Base-by-base conservation (phyloP, 2,797 vertebrate genomes). In the Sebastiscus albofasciatus region DNA sequence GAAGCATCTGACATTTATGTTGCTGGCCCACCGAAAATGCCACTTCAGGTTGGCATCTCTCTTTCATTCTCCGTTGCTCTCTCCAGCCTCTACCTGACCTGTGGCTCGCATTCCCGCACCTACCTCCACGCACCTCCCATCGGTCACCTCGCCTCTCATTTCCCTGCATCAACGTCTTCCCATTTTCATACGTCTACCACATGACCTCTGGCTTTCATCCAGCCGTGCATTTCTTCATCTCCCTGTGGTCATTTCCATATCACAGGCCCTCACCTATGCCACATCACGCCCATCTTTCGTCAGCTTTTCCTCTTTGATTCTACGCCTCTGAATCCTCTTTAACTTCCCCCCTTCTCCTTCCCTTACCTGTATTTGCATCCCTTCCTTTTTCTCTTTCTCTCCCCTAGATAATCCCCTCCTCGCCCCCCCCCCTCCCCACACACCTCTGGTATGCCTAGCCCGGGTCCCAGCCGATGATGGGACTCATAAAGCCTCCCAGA, bases 401-500 rank as follows among this genome's bases (percentile, higher is more conserved):
- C 81, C 22, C 10, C 8, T 20, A 33, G 78, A 75, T 92, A 83
- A 87, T 89, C 88, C 70, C 72, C 54, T 36, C 49, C 76, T 68
- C 67, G 2, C n/a, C 13, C 42, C 39, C 42, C 39, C 54, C 3
- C n/a, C 36, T 81, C 73, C n/a, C 4, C 80, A 76, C 76, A 81
- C 91, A 87, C 90, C 89, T 90, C 85, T 31, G 31, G 73, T 80
- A 85, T 85, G 89, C 83, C 49, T 76, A 77, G 82, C 82, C 67
- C 59, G 27, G 87, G 87, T 82, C 75, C 84, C 74, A 82, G 90
- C 86, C 83, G 83, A 93, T 91, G 91, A 93, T 90, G 88, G 92
- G 90, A 91, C 93, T 95, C 92, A 94, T 94, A 93, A 94, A 94
- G 92, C 88, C 91, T 94, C 93, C 91, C 89, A 93, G 92, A 95